Conservation (phyloP, 2,888 invertebrate genomes). For the Acholoe squamosa region DNA sequence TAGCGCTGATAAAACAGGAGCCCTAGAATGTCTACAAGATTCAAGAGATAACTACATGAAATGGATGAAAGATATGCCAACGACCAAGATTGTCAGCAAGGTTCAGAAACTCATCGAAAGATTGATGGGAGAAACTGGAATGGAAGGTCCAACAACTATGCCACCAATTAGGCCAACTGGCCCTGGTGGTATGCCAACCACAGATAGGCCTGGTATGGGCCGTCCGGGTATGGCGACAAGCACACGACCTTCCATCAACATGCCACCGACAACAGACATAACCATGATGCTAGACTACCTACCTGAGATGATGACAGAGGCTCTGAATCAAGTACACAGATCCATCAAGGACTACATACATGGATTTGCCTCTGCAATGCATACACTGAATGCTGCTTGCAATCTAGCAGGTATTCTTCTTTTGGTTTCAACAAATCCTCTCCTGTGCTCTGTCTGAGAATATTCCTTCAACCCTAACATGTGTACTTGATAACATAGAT, state of each 20-base stretch:
- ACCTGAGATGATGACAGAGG: not conserved
- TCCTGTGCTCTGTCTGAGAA: not conserved
- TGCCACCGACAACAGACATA: not conserved
- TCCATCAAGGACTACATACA: not conserved
- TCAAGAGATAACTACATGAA: too few relatives aligned
- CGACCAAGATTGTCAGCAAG: too few relatives aligned
- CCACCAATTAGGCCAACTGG: too few relatives aligned
- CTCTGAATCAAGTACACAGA: not conserved
- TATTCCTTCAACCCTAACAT: not conserved
- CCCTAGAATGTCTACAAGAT: too few relatives aligned
- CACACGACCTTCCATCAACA: not conserved
- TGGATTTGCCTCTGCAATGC: not conserved
- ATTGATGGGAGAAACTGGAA: too few relatives aligned
- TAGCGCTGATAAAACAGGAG: too few relatives aligned
- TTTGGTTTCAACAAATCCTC: not conserved
- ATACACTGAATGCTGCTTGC: not conserved
- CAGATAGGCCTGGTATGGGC: not conserved
- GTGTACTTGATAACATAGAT: not conserved
- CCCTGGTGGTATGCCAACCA: not conserved
- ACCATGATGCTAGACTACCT: not conserved
- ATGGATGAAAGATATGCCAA: too few relatives aligned
- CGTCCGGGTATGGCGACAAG: not conserved
- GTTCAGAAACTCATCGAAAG: too few relatives aligned
- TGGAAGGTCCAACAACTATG: too few relatives aligned
- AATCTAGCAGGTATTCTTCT: not conserved